These are phyloP conservation scores for Craseonycteris thonglongyai DNA, from an alignment of 2,113 vertebrate genomes.

Conservation along the genomic window DNA sequence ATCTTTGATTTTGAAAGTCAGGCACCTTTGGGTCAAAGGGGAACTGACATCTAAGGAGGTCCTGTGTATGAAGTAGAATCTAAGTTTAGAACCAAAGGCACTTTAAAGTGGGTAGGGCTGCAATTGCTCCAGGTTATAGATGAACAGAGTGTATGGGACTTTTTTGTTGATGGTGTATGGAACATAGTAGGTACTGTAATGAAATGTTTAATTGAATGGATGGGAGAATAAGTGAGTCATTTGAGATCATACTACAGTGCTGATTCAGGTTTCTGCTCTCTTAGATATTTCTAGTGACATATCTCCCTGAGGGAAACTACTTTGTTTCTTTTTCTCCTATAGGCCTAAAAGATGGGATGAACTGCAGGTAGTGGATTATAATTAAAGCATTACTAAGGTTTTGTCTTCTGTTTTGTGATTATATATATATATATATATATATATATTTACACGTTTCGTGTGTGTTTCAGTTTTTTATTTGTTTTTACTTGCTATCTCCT, in stretches of 20 bases:
- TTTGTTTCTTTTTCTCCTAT: not conserved
- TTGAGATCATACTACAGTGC: not conserved
- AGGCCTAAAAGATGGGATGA: not conserved
- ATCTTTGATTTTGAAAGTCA: not conserved
- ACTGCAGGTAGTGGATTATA: not conserved
- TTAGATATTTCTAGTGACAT: not conserved
- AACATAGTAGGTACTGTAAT: not conserved
- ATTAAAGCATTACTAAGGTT: not conserved
- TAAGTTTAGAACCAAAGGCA: not conserved
- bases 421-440: not conserved
- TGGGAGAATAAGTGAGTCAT: not conserved
- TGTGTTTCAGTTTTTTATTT: constrained; percentile 8
- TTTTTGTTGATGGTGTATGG: not conserved
- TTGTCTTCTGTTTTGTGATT: constrained; percentile 17
- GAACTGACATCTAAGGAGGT: not conserved
- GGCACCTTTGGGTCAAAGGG: not conserved
- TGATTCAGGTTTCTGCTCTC: not conserved
- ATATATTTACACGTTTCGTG: not conserved
- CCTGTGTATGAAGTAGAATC: not conserved
- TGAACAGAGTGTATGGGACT: not conserved
- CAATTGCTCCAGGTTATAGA: not conserved
- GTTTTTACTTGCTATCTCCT: not conserved
- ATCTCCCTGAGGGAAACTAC: not conserved
- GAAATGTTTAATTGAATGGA: not conserved
- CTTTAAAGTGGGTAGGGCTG: not conserved